phyloP scores from a whole-genome alignment of 2,797 vertebrate species.

The Ctenopoma multispine region DNA sequence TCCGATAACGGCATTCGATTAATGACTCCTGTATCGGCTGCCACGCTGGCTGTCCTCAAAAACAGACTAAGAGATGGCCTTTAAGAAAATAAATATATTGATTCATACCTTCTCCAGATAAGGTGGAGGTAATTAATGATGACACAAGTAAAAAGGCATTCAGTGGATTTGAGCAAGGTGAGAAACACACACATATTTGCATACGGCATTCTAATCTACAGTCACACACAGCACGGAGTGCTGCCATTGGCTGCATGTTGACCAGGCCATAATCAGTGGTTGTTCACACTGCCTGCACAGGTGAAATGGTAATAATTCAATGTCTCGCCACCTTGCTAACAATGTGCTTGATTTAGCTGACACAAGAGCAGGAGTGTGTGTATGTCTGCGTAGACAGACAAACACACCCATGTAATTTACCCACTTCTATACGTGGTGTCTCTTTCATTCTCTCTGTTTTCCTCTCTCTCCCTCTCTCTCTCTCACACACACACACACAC shows the following conservation, averaged over 20 bases:
- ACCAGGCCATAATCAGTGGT: constrained; percentile 63
- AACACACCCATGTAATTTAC: constrained; percentile 12
- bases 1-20: constrained; percentile 74
- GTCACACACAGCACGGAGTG: not conserved
- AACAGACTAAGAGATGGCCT: constrained; percentile 70
- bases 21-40: constrained; percentile 52
- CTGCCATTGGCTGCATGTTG: constrained; percentile 42
- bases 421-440: constrained; percentile 20
- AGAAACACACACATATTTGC: constrained; percentile 24
- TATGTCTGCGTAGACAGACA: constrained; percentile 12
- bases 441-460: constrained; percentile 51
- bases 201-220: constrained; percentile 2
- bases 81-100: constrained; percentile 75
- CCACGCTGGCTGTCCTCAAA: constrained; percentile 54
- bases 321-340: constrained; percentile 57
- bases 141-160: constrained; percentile 62
- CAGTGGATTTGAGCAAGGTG: constrained; percentile 56
- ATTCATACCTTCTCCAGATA: constrained; percentile 71
- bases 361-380: constrained; percentile 28
- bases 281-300: constrained; percentile 59
- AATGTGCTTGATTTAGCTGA: constrained; percentile 64
- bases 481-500: constrained; percentile 17
- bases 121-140: constrained; percentile 75
- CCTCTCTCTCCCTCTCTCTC: constrained; percentile 24
- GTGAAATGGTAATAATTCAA: constrained; percentile 66